Evolutionary conservation across 2,113 vertebrate genomes (phyloP).

Genomic region (human): GRCh38 chr3:43889001-43889500

Average conservation of each 20-base stretch:
- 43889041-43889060: too few relatives aligned
- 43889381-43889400: not conserved
- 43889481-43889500: not conserved
- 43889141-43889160: too few relatives aligned
- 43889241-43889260: not conserved
- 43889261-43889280: not conserved
- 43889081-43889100: too few relatives aligned
- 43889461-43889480: not conserved
- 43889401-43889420: not conserved
- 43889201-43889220: not conserved
- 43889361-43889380: not conserved
- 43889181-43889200: not conserved
- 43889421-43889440: not conserved
- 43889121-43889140: too few relatives aligned
- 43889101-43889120: too few relatives aligned
- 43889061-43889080: too few relatives aligned
- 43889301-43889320: not conserved
- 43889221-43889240: not conserved
- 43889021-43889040: too few relatives aligned
- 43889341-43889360: not conserved
- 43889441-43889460: not conserved
- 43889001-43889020: too few relatives aligned
- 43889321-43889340: not conserved
- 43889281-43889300: not conserved
- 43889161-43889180: not conserved